These are phyloP conservation scores for Globodera rostochiensis DNA, from an alignment of 1,140 invertebrate species.

Conservation along the genomic window DNA sequence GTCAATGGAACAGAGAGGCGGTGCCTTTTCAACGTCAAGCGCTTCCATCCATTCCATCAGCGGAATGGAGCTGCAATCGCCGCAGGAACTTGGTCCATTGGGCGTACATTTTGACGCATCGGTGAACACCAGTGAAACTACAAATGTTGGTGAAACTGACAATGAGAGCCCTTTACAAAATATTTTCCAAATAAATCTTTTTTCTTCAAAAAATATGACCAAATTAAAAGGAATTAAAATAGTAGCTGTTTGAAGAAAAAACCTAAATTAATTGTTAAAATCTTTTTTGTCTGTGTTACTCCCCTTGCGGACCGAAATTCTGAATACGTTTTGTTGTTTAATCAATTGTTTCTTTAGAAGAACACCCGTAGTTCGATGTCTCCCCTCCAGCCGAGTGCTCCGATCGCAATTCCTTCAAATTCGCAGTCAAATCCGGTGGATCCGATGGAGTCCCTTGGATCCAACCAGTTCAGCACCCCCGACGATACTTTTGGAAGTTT, in stretches of 20 bases:
- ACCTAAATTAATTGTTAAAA: no score
- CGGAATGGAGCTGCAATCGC: constrained; percentile 22
- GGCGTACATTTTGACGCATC: constrained; percentile 10
- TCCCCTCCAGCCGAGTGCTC: constrained; percentile 27
- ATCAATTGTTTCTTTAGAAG: neutral
- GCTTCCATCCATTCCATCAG: constrained; percentile 24
- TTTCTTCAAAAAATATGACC: no score
- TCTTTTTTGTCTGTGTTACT: no score
- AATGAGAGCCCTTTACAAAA: neutral
- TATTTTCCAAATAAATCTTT: no score
- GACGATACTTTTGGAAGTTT: constrained; percentile 39
- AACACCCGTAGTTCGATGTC: constrained; percentile 23
- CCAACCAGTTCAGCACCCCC: constrained; percentile 39
- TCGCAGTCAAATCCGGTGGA: constrained; percentile 7
- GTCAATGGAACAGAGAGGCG: neutral
- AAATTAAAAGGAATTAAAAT: no score
- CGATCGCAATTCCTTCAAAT: constrained; percentile 24
- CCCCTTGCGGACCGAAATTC: no score
- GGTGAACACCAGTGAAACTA: neutral
- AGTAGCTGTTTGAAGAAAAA: no score
- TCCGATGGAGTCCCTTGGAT: constrained; percentile 20
- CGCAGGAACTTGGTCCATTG: constrained; percentile 19
- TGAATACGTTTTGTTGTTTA: neutral
- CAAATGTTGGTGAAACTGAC: neutral
- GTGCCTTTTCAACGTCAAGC: constrained; percentile 17